Percentiles rank a stretch among this genome's conserved stretches.
These are phyloP conservation scores for Craseonycteris thonglongyai DNA, from an alignment of 2,113 vertebrate genomes.

Conservation along the genomic window DNA sequence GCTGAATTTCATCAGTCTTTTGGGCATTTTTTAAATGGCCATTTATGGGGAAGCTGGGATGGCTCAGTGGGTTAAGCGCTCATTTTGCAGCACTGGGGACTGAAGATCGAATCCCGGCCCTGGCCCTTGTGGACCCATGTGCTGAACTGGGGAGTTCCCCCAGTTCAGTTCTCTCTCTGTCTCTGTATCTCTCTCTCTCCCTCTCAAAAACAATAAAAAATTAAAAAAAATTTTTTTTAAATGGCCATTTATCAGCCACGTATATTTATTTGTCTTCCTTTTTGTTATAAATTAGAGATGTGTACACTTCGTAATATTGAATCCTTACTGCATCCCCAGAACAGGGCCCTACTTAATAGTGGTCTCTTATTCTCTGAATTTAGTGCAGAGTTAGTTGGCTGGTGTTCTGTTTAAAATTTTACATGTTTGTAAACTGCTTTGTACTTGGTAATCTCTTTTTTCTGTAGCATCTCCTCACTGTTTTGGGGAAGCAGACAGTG, in stretches of 20 bases:
- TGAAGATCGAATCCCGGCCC: too few relatives aligned
- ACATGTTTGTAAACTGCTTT: neutral
- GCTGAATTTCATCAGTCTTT: neutral
- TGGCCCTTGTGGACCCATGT: too few relatives aligned
- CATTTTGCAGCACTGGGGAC: too few relatives aligned
- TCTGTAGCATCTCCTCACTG: neutral
- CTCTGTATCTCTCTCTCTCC: too few relatives aligned
- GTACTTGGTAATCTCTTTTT: neutral
- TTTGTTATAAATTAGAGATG: neutral
- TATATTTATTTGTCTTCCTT: rapidly evolving
- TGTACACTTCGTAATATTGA: neutral
- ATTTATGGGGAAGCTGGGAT: too few relatives aligned
- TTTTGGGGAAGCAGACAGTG: neutral
- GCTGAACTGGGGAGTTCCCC: too few relatives aligned
- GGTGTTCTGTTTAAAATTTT: neutral
- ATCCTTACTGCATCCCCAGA: neutral
- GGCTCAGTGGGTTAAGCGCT: too few relatives aligned
- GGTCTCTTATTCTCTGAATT: neutral
- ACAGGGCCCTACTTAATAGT: neutral
- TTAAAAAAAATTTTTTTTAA: too few relatives aligned
- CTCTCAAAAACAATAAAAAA: too few relatives aligned
- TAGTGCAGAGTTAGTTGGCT: neutral
- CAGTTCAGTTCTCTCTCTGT: too few relatives aligned
- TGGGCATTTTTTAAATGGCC: neutral
- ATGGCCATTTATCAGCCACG: neutral